Base-by-base conservation (phyloP, 2,888 invertebrate species). In the Allacma fusca region DNA sequence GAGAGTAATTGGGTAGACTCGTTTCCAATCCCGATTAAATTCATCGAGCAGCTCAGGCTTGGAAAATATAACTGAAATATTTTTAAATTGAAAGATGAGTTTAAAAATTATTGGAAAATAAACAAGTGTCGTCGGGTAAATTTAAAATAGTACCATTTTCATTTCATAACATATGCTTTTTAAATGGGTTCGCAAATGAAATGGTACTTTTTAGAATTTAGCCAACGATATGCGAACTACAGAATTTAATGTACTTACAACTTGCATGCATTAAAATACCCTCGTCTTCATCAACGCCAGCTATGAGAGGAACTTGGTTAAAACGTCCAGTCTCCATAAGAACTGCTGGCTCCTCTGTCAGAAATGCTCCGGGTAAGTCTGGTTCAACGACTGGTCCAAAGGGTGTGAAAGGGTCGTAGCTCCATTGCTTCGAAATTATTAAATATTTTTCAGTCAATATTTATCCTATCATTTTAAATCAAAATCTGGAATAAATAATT, bases 241-340 rank as follows among this genome's bases (percentile, higher is more conserved):
- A n/a, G n/a, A n/a, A n/a, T n/a, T n/a, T n/a, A 57, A 50, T 19
- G n/a, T 19, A 75, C 50, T 72, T 28, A 72, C 72, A 72, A 24
- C 24, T 59, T 1, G 72, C 2, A 59, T 72, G 57, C 72, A 72
- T 59, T n/a, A 59, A 13, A n/a, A 59, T 57, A 26, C 90, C 90
- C 83, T 90, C 90, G 5, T 87, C 85, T 0, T 87, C 86, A 2
- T 88, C 88, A 0, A 86, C 85, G 9, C 89, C 89, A 13, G 87
- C 85, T 81, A 90, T 87, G 87, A 88, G 88, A 0, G 90, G 89
- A 1, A 89, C 24, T 16, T 24, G 2, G n/a, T 12, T 62, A 26
- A 62, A 62, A 19, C 16, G 9, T 16, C 62, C 62, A 19, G 23
- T 16, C 24, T 23, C 1, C 21, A 26, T 1, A 59, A 50, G 9